A percentile compares a stretch with the other conserved stretches of the same genome.
phyloP scores from a whole-genome alignment of 2,888 invertebrate species.

The Oscheius sp. region DNA sequence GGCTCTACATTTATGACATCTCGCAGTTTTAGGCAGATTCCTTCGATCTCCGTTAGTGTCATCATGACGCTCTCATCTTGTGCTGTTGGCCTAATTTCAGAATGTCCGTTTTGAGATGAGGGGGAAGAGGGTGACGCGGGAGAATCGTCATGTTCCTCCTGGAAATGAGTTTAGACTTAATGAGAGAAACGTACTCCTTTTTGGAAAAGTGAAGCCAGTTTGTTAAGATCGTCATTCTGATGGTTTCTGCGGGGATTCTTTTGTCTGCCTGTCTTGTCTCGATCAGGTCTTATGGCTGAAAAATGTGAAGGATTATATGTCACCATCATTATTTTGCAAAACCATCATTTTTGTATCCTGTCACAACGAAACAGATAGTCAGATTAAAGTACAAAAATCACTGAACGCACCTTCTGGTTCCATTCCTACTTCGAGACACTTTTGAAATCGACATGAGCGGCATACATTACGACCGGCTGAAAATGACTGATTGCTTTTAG shows the following conservation, averaged over 20 bases:
- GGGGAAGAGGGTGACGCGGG: slow-evolving; percentile 37
- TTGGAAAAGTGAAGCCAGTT: neutral
- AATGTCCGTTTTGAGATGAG: slow-evolving; percentile 34
- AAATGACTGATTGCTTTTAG: slow-evolving; percentile 19
- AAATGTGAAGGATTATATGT: too few relatives aligned
- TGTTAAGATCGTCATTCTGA: too few relatives aligned
- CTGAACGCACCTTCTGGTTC: slow-evolving; percentile 63
- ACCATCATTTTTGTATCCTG: slow-evolving; percentile 1
- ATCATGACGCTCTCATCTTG: slow-evolving; percentile 50
- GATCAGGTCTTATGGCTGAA: slow-evolving; percentile 67
- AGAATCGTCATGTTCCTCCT: slow-evolving; percentile 40
- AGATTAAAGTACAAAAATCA: slow-evolving; percentile 23
- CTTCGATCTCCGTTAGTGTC: slow-evolving; percentile 64
- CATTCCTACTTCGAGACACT: slow-evolving; percentile 69
- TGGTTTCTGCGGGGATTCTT: slow-evolving; percentile 62
- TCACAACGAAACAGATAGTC: neutral
- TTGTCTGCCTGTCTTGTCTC: slow-evolving; percentile 69
- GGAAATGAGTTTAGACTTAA: neutral
- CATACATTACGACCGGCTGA: slow-evolving; percentile 68
- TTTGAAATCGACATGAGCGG: slow-evolving; percentile 68
- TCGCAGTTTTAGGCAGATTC: slow-evolving; percentile 52
- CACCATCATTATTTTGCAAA: slow-evolving; percentile 5
- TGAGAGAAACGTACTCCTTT: slow-evolving; percentile 6
- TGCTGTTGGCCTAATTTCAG: slow-evolving; percentile 31
- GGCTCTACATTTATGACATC: slow-evolving; percentile 36